phyloP scores from a whole-genome alignment of 2,797 vertebrate genomes.

The Cottoperca gobio region DNA sequence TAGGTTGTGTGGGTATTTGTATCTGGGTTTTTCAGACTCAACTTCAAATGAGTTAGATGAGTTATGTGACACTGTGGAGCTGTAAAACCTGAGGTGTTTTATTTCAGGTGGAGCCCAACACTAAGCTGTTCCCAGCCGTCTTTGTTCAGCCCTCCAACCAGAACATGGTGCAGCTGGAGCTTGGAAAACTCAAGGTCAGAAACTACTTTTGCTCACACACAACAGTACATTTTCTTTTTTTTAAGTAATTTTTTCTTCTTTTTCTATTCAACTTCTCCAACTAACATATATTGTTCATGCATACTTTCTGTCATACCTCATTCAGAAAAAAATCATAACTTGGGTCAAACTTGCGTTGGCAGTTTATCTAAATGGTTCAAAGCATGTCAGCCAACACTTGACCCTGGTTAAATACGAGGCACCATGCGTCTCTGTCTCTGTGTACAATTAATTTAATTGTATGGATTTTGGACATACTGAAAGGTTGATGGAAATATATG shows the following conservation, averaged over 20 bases:
- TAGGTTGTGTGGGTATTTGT: neutral
- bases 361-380: neutral
- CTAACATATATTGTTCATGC: too few species aligned
- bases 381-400: neutral
- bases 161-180: constrained; percentile 92
- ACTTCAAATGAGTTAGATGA: neutral
- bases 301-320: neutral
- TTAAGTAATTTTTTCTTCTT: neutral
- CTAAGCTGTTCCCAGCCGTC: constrained; percentile 94
- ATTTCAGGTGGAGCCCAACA: constrained; percentile 94
- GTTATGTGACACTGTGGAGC: neutral
- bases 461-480: neutral
- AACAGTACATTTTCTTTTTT: neutral
- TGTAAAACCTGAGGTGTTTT: constrained; percentile 5
- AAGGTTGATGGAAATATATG: neutral
- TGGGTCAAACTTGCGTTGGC: neutral
- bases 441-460: neutral
- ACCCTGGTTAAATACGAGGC: neutral
- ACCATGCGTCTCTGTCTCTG: too few species aligned
- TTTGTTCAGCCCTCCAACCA: constrained; percentile 90
- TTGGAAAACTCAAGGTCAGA: constrained; percentile 94
- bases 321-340: neutral
- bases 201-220: neutral
- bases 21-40: neutral
- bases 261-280: too few species aligned